Conservation (phyloP, 2,113 vertebrate genomes). For the Antechinus flavipes region DNA sequence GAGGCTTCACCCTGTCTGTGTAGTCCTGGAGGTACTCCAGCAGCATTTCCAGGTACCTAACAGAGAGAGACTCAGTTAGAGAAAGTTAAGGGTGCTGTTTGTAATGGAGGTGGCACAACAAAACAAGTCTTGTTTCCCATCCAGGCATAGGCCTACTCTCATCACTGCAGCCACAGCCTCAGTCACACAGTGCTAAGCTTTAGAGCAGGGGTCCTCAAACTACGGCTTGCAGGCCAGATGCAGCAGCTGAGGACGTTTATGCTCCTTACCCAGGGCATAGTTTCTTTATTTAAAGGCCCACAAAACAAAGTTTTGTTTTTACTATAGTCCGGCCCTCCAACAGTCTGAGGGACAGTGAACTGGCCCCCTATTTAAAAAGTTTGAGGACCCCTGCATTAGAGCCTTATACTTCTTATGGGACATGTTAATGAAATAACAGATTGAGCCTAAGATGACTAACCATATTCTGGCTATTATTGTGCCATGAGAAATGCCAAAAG, state of each 20-base stretch:
- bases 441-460: not conserved
- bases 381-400: not conserved
- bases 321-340: no score
- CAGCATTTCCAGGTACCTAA: constrained; percentile 97
- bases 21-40: constrained; percentile 98
- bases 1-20: constrained; percentile 95
- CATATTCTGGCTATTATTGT: not conserved
- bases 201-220: not conserved
- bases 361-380: no score
- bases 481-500: not conserved
- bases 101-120: not conserved
- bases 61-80: not conserved
- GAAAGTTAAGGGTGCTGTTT: not conserved
- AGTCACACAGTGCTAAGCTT: not conserved
- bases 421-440: not conserved
- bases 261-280: no score
- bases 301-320: no score
- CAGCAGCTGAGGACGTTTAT: no score
- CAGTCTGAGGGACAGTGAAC: no score
- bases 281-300: no score
- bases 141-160: not conserved
- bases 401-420: not conserved
- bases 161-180: not conserved
- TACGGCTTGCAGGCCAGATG: no score
- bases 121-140: not conserved